Base-by-base conservation (phyloP, 2,797 vertebrate species). In the Syngnathus acus region DNA sequence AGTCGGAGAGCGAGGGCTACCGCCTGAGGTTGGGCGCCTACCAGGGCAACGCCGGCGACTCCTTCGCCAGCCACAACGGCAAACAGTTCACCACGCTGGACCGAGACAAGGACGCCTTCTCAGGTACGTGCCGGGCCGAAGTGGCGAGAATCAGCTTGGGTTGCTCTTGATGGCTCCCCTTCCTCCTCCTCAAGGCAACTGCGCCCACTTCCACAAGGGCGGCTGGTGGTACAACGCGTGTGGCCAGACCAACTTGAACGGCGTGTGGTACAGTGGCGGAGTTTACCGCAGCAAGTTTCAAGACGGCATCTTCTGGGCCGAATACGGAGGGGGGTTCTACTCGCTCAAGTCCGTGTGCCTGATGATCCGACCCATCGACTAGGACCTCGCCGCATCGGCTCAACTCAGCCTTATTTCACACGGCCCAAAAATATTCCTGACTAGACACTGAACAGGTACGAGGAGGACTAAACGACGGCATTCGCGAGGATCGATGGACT, bases 171-270 rank as follows among this genome's bases (percentile, higher is more conserved):
- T 66, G 68, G 23, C 45, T 62, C 3, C 43, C 4, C 10, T 6
- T 51, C 32, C 68, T 71, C 9, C 9, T 72, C 54, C 60, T 64
- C 23, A 68, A 98, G 96, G 96, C 67, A 98, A 98, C 83, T 98
- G 96, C 1, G 96, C 96, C 32, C 96, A 98, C 72, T 98, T 97
- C 78, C 96, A 98, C 73, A 98, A 98, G 81, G 96, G 95, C 0
- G 96, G 96, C 50, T 98, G 96, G 96, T 98, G 96, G 96, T 98
- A 98, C 87, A 98, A 96, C 0, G 93, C 95, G 0, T 98, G 96
- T 0, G 95, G 95, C 51, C 96, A 98, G 76, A 96, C 95, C 39
- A 98, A 98, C 83, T 88, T 98, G 14, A 98, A 98, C 0, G 96
- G 96, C 0, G 95, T 98, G 0, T 98, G 95, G 95, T 95, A 98